Percentiles rank a stretch among this genome's conserved stretches.
Conservation (phyloP, 2,113 vertebrate species). For the Cnemophilus loriae region DNA sequence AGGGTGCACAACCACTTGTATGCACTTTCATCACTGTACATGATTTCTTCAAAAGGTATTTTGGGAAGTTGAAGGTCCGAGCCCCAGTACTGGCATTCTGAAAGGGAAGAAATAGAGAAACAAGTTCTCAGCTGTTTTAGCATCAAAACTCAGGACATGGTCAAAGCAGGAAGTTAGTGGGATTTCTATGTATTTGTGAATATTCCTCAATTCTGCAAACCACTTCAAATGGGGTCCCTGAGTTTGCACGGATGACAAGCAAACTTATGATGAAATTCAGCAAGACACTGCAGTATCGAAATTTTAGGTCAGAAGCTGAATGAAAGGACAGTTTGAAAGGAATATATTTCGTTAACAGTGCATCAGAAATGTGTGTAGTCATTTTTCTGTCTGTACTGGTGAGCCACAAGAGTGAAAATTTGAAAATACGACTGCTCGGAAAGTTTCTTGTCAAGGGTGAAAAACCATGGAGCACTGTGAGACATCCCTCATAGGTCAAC, state of each 20-base stretch:
- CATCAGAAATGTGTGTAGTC: background rate
- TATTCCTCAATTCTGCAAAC: background rate
- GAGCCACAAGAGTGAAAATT: background rate
- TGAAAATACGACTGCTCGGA: background rate
- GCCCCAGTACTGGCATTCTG: conserved; percentile 85
- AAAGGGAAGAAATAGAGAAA: background rate
- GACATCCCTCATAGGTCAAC: background rate
- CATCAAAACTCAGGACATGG: background rate
- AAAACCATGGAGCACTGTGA: background rate
- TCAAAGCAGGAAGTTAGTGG: background rate
- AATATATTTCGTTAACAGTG: background rate
- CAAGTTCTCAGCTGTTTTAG: background rate
- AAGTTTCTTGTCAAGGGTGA: background rate
- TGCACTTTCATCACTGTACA: conserved; percentile 76
- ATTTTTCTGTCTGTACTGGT: background rate
- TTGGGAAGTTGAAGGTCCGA: conserved; percentile 81
- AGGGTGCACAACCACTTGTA: conserved; percentile 85
- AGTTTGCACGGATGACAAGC: background rate
- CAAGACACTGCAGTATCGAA: background rate
- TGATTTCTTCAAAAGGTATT: conserved; percentile 81
- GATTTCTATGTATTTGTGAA: background rate
- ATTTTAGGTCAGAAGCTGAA: background rate
- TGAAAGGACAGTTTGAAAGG: background rate
- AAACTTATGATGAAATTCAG: background rate
- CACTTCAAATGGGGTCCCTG: background rate